Conservation (phyloP, 2,888 invertebrate species). For the Napeogenes sylphis region DNA sequence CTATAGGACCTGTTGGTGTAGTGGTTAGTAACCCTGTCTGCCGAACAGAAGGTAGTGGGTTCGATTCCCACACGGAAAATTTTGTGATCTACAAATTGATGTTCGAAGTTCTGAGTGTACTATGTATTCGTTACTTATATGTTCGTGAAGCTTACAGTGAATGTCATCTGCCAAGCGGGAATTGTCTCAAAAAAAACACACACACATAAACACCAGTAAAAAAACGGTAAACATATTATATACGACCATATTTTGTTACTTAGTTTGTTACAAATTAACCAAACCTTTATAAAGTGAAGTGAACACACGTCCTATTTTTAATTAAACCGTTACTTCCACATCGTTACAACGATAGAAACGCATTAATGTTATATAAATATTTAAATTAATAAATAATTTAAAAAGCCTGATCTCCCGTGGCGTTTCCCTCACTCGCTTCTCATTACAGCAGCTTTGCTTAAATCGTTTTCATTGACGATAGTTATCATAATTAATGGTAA, state of each 20-base stretch:
- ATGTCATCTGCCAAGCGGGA: too few species aligned
- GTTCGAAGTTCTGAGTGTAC: too few species aligned
- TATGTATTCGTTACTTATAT: too few species aligned
- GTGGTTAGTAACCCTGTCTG: too few species aligned
- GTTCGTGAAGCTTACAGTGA: too few species aligned
- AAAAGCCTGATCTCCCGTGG: slow-evolving; percentile 54
- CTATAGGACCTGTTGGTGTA: neutral
- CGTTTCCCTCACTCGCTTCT: slow-evolving; percentile 33
- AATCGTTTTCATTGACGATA: slow-evolving; percentile 24
- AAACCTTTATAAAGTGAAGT: slow-evolving; percentile 52
- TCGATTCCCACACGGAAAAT: too few species aligned
- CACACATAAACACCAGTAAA: too few species aligned
- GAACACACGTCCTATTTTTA: slow-evolving; percentile 67
- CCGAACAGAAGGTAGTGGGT: too few species aligned
- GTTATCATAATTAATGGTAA: slow-evolving; percentile 28
- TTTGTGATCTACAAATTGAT: too few species aligned
- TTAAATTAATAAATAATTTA: slow-evolving; percentile 74
- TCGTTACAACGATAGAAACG: slow-evolving; percentile 73
- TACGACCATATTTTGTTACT: too few species aligned
- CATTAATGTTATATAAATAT: slow-evolving; percentile 65
- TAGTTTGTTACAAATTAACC: slow-evolving; percentile 13
- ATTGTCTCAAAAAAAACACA: too few species aligned
- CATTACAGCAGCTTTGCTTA: slow-evolving; percentile 28
- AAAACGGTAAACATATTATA: too few species aligned
- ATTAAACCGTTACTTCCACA: slow-evolving; percentile 73